Conservation (phyloP, 1,140 invertebrate genomes). For the Hycleus cichorii region DNA sequence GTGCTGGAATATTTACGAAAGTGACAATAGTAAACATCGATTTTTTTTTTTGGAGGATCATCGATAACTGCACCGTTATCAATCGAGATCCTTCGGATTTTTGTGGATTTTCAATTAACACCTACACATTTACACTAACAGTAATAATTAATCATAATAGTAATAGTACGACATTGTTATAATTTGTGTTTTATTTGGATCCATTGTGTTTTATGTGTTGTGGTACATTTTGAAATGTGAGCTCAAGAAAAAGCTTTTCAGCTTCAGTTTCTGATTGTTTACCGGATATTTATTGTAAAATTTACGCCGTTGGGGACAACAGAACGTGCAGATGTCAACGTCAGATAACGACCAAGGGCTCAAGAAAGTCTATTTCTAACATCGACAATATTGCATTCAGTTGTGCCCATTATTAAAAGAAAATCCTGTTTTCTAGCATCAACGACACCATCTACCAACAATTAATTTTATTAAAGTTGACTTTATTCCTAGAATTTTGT, state of each 20-base stretch:
- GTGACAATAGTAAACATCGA: slow-evolving; percentile 11
- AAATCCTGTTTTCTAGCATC: too few species aligned
- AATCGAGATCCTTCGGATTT: slow-evolving; percentile 3
- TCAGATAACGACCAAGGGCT: slow-evolving; percentile 20
- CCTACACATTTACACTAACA: slow-evolving; percentile 1
- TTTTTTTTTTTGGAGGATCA: slow-evolving; percentile 13
- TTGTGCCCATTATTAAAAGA: neutral
- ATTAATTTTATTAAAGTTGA: slow-evolving; percentile 2
- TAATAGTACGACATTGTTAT: slow-evolving; percentile 5
- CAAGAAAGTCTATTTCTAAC: slow-evolving; percentile 19
- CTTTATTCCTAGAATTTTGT: too few species aligned
- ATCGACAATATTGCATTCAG: slow-evolving; percentile 13
- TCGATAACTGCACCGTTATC: slow-evolving; percentile 22
- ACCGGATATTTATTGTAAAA: too few species aligned
- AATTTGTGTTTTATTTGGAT: too few species aligned
- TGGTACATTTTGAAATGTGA: slow-evolving; percentile 4
- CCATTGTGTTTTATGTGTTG: too few species aligned
- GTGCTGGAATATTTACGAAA: slow-evolving; percentile 15
- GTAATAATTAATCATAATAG: neutral
- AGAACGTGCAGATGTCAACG: slow-evolving; percentile 12
- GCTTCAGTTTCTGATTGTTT: slow-evolving; percentile 7
- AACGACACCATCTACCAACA: too few species aligned
- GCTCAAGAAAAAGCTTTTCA: slow-evolving; percentile 1
- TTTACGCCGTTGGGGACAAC: slow-evolving; percentile 1
- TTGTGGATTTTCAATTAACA: slow-evolving; percentile 12